These are phyloP conservation scores for Oncorhynchus keta DNA, from an alignment of 2,113 vertebrate genomes.

Conservation along the genomic window DNA sequence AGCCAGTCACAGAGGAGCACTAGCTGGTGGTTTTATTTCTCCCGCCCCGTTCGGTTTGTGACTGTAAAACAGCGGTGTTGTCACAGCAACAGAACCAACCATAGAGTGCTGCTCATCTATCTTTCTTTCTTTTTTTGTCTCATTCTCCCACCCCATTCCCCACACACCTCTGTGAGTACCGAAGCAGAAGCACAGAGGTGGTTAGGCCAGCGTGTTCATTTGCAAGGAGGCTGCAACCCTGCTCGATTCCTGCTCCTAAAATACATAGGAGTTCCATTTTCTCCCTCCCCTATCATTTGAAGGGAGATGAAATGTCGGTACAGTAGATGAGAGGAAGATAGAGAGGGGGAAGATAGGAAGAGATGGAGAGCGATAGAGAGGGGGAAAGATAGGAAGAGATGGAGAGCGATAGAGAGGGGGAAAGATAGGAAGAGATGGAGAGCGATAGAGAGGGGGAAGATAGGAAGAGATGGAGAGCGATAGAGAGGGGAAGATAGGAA, in stretches of 20 bases:
- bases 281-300: not conserved
- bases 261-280: not conserved
- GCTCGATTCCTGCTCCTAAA: not conserved
- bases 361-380: not conserved
- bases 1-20: no score
- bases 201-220: no score
- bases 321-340: not conserved
- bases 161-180: not conserved
- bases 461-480: no score
- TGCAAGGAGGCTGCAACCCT: not conserved
- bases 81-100: constrained; percentile 7
- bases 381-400: not conserved
- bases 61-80: not conserved
- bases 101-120: not conserved
- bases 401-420: not conserved
- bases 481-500: no score
- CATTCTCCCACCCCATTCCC: not conserved
- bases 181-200: not conserved
- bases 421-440: not conserved
- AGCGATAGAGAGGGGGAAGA: not conserved
- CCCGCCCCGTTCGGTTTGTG: no score
- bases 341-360: not conserved
- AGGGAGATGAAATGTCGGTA: not conserved
- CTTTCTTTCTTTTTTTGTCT: not conserved
- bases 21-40: no score